Percentiles rank a stretch among this genome's conserved stretches.
Evolutionary conservation across 2,113 vertebrate species (phyloP).

Genomic region (Lethenteron camtschaticum): DNA sequence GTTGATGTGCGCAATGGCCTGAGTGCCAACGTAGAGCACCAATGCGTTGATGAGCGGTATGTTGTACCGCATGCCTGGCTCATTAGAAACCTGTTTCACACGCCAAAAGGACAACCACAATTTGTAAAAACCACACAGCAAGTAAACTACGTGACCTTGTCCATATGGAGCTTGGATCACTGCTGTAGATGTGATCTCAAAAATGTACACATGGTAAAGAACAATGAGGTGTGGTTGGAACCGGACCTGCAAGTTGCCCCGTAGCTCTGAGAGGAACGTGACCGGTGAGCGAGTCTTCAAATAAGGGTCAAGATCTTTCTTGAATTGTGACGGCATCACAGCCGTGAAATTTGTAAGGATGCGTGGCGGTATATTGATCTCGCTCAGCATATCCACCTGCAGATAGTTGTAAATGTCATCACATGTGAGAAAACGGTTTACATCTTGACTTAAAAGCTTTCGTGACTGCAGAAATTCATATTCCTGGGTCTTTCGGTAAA

Average conservation of each 20-base stretch:
- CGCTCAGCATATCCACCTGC: constrained; percentile 96
- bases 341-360: constrained; percentile 97
- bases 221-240: background rate
- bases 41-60: constrained; percentile 96
- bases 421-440: too few relatives aligned
- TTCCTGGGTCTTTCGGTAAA: too few relatives aligned
- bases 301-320: constrained; percentile 97
- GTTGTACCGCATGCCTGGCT: constrained; percentile 95
- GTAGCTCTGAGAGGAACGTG: constrained; percentile 83
- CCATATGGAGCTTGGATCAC: too few relatives aligned
- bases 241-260: constrained; percentile 83
- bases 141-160: too few relatives aligned
- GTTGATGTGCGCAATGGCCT: constrained; percentile 95
- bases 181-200: too few relatives aligned
- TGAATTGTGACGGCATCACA: constrained; percentile 96
- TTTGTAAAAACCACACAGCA: background rate
- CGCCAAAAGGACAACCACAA: background rate
- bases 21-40: constrained; percentile 90
- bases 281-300: constrained; percentile 93
- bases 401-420: background rate
- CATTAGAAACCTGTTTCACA: constrained; percentile 58
- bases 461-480: too few relatives aligned
- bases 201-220: background rate
- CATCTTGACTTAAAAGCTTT: too few relatives aligned
- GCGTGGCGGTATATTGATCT: constrained; percentile 92